Conservation (phyloP, 2,888 invertebrate species). For the Amblyjoppa fuscipennis region DNA sequence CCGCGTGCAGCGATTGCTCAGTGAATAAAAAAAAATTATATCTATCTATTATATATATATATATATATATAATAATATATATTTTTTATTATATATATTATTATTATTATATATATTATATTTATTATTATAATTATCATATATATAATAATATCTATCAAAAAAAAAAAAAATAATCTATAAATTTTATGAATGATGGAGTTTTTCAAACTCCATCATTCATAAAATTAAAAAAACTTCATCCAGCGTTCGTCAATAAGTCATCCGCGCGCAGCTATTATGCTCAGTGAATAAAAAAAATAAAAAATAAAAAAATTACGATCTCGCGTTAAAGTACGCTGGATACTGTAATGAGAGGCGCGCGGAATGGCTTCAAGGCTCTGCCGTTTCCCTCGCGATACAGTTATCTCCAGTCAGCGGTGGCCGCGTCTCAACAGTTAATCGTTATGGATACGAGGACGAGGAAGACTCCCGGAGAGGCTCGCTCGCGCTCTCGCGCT, state of each 20-base stretch:
- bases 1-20: no score
- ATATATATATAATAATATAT: no score
- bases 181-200: no score
- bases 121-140: no score
- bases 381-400: constrained; percentile 59
- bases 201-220: neutral
- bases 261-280: neutral
- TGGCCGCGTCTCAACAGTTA: constrained; percentile 62
- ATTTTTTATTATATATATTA: no score
- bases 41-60: neutral
- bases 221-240: neutral
- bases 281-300: neutral
- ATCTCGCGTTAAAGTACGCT: constrained; percentile 27
- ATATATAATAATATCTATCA: no score
- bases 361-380: constrained; percentile 64
- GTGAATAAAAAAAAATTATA: no score
- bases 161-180: no score
- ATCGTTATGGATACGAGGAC: constrained; percentile 67
- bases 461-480: constrained; percentile 54
- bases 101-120: no score
- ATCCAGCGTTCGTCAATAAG: neutral
- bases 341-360: constrained; percentile 46
- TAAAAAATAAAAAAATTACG: neutral
- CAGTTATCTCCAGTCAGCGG: constrained; percentile 68
- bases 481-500: constrained; percentile 17